Evolutionary conservation across 37 sponge, comb jelly and placozoan genomes (phyloP).

Genomic region (Ephydatia muelleri): DNA sequence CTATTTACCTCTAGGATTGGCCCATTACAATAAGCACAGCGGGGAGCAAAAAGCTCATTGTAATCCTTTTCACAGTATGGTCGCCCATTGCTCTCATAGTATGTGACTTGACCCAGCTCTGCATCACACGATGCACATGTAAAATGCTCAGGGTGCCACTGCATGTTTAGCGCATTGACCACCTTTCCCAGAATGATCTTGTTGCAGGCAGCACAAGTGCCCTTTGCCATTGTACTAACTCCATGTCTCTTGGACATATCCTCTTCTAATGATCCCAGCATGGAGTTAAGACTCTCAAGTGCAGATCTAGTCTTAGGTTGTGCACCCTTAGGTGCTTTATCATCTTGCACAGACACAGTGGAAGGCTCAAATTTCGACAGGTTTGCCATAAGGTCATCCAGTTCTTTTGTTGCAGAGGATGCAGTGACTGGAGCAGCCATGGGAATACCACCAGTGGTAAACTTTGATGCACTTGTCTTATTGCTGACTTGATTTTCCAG

Average conservation of each 20-base stretch:
- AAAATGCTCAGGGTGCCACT: constrained; percentile 98
- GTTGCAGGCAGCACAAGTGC: constrained; percentile 91
- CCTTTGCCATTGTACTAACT: constrained; percentile 76
- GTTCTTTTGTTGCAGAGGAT: constrained; percentile 85
- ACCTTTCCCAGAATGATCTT: constrained; percentile 89
- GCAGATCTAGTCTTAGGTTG: constrained; percentile 31
- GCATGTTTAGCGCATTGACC: constrained; percentile 83
- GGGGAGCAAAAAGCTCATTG: constrained; percentile 93
- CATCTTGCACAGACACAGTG: not conserved
- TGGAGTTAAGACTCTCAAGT: constrained; percentile 70
- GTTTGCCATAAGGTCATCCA: constrained; percentile 90
- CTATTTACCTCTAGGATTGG: constrained; percentile 90
- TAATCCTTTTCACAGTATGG: constrained; percentile 99
- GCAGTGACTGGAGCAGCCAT: constrained; percentile 18
- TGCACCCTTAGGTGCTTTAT: not conserved
- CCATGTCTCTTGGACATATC: constrained; percentile 71
- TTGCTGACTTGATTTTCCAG: constrained; percentile 47
- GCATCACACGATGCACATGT: constrained; percentile 83
- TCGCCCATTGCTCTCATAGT: constrained; percentile 86
- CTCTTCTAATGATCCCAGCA: constrained; percentile 73
- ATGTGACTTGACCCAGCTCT: constrained; percentile 75
- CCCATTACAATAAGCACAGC: constrained; percentile 96
- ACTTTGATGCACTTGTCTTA: constrained; percentile 3
- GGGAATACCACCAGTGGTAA: not conserved
- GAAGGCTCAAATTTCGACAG: constrained; percentile 78